These are phyloP conservation scores for Orchestes rusci DNA, from an alignment of 2,888 invertebrate genomes.

Conservation along the genomic window DNA sequence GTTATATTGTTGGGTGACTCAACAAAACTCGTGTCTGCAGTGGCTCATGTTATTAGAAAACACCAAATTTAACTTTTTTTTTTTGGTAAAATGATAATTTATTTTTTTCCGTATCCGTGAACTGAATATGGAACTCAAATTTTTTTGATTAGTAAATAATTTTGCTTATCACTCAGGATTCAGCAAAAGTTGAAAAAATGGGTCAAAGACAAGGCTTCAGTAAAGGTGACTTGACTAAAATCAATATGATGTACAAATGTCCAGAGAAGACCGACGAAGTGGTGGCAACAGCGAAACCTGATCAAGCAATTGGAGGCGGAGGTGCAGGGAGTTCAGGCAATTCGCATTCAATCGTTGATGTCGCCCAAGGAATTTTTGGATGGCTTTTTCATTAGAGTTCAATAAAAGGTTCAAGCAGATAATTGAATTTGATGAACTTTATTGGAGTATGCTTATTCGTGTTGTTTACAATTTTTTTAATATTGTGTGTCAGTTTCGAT, in stretches of 20 bases:
- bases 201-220: constrained; percentile 74
- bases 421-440: neutral
- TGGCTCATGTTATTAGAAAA: too few relatives aligned
- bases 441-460: neutral
- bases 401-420: neutral
- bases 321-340: neutral
- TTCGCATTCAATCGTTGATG: constrained; percentile 21
- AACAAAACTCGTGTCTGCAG: too few relatives aligned
- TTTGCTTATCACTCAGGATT: constrained; percentile 25
- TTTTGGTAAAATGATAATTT: too few relatives aligned
- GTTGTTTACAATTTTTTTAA: constrained; percentile 2
- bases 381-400: constrained; percentile 20
- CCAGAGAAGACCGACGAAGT: constrained; percentile 29
- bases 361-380: constrained; percentile 17
- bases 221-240: constrained; percentile 61
- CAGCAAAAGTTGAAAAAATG: constrained; percentile 45
- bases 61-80: too few relatives aligned
- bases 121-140: too few relatives aligned
- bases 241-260: constrained; percentile 71
- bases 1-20: too few relatives aligned
- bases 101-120: too few relatives aligned
- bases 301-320: neutral
- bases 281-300: neutral
- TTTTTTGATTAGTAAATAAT: neutral
- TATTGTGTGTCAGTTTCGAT: too few relatives aligned